A percentile compares a stretch with the other conserved stretches of the same genome.
Evolutionary conservation across 2,888 invertebrate genomes (phyloP).

Genomic region (Parnassius mnemosyne): DNA sequence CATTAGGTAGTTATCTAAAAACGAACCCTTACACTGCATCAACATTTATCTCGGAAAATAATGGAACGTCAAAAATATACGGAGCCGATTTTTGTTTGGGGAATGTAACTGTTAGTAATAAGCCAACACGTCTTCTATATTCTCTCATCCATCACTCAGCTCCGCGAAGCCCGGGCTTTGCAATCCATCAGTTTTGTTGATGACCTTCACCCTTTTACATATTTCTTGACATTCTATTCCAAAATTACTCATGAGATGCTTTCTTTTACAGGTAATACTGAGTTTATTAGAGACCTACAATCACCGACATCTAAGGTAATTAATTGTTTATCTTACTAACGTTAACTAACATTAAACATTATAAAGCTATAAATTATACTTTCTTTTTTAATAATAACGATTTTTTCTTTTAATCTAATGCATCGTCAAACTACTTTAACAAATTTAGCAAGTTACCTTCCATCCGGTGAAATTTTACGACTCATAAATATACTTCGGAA

Average conservation of each 20-base stretch:
- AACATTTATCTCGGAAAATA: conserved; percentile 73
- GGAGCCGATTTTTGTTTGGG: conserved; percentile 58
- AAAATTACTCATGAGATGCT: conserved; percentile 8
- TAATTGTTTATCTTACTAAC: not conserved
- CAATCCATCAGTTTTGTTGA: conserved; percentile 49
- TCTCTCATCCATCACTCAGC: conserved; percentile 62
- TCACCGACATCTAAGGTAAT: not conserved
- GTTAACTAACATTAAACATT: not conserved
- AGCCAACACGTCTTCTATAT: conserved; percentile 66
- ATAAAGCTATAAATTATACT: too few species aligned
- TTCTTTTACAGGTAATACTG: conserved; percentile 23
- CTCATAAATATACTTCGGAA: conserved; percentile 53
- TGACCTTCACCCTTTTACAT: conserved; percentile 30
- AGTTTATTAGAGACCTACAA: not conserved
- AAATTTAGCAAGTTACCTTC: conserved; percentile 38
- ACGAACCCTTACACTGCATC: conserved; percentile 34
- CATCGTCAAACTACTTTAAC: conserved; percentile 6
- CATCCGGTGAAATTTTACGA: conserved; percentile 45
- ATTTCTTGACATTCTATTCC: conserved; percentile 23
- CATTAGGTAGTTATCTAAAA: conserved; percentile 26
- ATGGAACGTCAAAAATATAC: conserved; percentile 63
- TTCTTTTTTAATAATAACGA: not conserved
- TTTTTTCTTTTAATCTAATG: not conserved
- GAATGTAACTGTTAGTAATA: conserved; percentile 66
- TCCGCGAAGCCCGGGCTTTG: conserved; percentile 45